These are phyloP conservation scores for Chaunax sp. DNA, from an alignment of 2,797 vertebrate species.

Conservation along the genomic window DNA sequence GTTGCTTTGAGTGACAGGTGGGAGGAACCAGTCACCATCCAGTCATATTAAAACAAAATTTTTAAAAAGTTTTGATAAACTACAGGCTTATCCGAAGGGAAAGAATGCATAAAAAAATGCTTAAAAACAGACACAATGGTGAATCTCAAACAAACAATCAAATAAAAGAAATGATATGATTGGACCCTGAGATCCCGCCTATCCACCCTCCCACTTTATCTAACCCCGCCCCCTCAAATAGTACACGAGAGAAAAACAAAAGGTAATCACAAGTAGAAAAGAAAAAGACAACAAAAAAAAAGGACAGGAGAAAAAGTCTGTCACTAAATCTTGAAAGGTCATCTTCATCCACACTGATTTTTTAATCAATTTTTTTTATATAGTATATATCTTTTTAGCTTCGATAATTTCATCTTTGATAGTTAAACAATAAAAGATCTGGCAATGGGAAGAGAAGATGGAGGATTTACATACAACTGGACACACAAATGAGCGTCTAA, in stretches of 20 bases:
- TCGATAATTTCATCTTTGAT: constrained; percentile 65
- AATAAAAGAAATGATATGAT: constrained; percentile 76
- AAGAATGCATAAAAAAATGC: constrained; percentile 51
- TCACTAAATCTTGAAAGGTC: constrained; percentile 73
- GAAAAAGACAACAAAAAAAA: constrained; percentile 39
- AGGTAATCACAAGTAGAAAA: constrained; percentile 59
- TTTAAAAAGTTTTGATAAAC: constrained; percentile 30
- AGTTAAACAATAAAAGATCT: constrained; percentile 75
- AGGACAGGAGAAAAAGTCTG: constrained; percentile 56
- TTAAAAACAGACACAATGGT: constrained; percentile 65
- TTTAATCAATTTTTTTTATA: constrained; percentile 58
- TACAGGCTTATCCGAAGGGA: constrained; percentile 50
- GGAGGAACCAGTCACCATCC: constrained; percentile 48
- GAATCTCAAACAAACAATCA: constrained; percentile 62
- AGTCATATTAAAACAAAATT: constrained; percentile 49
- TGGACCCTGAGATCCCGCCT: constrained; percentile 72
- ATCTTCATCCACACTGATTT: constrained; percentile 66
- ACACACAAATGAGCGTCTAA: constrained; percentile 67
- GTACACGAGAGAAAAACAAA: constrained; percentile 51
- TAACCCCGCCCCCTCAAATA: constrained; percentile 44
- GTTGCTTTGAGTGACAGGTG: constrained; percentile 67
- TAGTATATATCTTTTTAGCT: constrained; percentile 59
- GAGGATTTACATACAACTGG: constrained; percentile 57
- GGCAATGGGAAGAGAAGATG: constrained; percentile 45
- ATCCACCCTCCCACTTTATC: constrained; percentile 45